Conservation (phyloP, 2,888 invertebrate species). For the Cremastinae sp. region DNA sequence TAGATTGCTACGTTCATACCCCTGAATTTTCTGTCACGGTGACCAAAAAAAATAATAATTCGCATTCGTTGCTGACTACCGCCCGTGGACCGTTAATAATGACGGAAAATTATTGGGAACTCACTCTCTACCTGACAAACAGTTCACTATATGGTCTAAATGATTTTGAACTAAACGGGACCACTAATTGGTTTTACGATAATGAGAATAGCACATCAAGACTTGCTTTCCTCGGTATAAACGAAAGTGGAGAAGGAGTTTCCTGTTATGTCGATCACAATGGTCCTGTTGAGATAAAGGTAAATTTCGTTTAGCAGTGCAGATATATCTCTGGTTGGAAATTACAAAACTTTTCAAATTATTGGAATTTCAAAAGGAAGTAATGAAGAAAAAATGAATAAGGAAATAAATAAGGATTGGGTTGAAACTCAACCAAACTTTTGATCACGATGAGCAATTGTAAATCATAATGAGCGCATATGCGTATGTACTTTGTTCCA, state of each 20-base stretch:
- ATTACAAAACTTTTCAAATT: background rate
- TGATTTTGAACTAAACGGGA: constrained; percentile 79
- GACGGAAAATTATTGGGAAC: constrained; percentile 84
- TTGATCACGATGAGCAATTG: no score
- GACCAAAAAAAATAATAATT: constrained; percentile 76
- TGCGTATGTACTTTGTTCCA: no score
- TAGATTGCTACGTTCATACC: constrained; percentile 59
- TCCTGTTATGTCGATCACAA: constrained; percentile 61
- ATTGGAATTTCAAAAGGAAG: no score
- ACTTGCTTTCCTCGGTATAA: constrained; percentile 64
- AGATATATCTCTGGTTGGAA: no score
- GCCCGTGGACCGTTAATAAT: constrained; percentile 83
- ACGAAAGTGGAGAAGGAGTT: constrained; percentile 52
- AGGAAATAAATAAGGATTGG: no score
- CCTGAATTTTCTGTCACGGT: constrained; percentile 65
- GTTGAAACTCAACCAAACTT: no score
- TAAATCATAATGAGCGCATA: no score
- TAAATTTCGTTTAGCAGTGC: no score
- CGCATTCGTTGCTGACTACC: constrained; percentile 81
- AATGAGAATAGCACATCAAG: constrained; percentile 62
- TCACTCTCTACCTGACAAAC: constrained; percentile 82
- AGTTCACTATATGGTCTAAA: constrained; percentile 83
- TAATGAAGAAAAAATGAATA: no score
- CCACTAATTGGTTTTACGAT: constrained; percentile 66
- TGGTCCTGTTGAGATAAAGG: constrained; percentile 67